Evolutionary conservation across 2,797 vertebrate genomes (phyloP).

Genomic region (Oryzias dopingdopingensis): DNA sequence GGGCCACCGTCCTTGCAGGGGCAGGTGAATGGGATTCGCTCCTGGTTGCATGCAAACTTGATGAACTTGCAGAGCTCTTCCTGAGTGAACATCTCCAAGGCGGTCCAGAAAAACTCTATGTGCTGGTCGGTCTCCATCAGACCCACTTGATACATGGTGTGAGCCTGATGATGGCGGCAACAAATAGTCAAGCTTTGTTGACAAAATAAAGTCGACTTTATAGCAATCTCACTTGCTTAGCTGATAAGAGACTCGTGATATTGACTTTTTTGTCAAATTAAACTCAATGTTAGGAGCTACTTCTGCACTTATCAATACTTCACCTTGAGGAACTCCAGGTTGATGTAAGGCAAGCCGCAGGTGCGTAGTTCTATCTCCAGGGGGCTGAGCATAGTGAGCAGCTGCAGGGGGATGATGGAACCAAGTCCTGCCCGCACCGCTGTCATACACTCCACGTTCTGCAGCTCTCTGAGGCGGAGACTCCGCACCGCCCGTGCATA

Average conservation of each 20-base stretch:
- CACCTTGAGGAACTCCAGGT: constrained; percentile 98
- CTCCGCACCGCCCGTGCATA: constrained; percentile 86
- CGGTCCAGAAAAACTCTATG: constrained; percentile 97
- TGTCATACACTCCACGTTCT: constrained; percentile 87
- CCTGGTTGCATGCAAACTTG: constrained; percentile 98
- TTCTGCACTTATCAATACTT: background rate
- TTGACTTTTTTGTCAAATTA: too few relatives aligned
- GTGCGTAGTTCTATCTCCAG: constrained; percentile 95
- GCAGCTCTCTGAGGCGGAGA: constrained; percentile 89
- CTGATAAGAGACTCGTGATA: too few relatives aligned
- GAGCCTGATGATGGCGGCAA: constrained; percentile 77
- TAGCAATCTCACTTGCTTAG: too few relatives aligned
- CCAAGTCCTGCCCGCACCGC: constrained; percentile 90
- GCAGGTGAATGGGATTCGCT: constrained; percentile 96
- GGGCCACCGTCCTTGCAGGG: constrained; percentile 96
- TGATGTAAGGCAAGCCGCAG: constrained; percentile 93
- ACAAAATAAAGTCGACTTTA: background rate
- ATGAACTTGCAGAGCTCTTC: constrained; percentile 99
- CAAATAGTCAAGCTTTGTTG: background rate
- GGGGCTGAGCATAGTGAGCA: constrained; percentile 91
- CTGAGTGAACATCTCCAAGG: constrained; percentile 94
- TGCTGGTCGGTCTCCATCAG: constrained; percentile 99
- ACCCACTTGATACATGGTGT: constrained; percentile 99
- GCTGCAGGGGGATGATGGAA: constrained; percentile 93
- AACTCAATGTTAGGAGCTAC: too few relatives aligned